phyloP scores from a whole-genome alignment of 2,113 vertebrate species.

The Sula dactylatra region DNA sequence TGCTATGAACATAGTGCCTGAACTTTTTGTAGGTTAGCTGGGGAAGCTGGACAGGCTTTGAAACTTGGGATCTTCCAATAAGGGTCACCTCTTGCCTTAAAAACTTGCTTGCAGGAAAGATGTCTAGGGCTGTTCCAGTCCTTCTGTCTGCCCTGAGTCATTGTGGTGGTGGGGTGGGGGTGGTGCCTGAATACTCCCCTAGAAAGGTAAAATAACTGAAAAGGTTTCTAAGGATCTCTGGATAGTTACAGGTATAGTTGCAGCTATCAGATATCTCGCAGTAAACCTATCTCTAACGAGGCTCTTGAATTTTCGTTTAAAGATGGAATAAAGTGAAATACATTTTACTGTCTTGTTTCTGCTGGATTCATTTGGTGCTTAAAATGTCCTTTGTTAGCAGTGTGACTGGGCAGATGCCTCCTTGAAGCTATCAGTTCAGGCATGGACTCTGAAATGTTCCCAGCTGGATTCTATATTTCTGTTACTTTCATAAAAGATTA shows the following conservation, averaged over 20 bases:
- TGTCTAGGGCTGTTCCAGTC: not conserved
- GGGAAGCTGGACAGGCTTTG: not conserved
- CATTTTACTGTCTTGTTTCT: not conserved
- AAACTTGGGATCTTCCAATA: not conserved
- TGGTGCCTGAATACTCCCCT: not conserved
- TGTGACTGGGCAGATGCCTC: not conserved
- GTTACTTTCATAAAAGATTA: not conserved
- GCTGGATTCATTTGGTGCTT: not conserved
- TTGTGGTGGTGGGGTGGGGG: no score
- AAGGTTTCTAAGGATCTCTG: not conserved
- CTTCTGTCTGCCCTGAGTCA: not conserved
- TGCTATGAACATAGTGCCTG: not conserved
- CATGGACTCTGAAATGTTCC: not conserved
- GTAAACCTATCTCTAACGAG: not conserved
- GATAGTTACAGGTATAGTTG: not conserved
- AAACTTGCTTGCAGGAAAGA: not conserved
- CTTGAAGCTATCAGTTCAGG: not conserved
- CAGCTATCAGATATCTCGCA: not conserved
- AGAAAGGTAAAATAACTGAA: not conserved
- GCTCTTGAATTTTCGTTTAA: not conserved
- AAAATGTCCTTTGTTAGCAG: not conserved
- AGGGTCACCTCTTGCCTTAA: not conserved
- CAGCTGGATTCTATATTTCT: not conserved
- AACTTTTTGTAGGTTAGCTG: not conserved
- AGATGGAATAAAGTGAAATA: not conserved